These are phyloP conservation scores for Tamandua tetradactyla DNA, from an alignment of 2,797 vertebrate genomes.

Conservation along the genomic window DNA sequence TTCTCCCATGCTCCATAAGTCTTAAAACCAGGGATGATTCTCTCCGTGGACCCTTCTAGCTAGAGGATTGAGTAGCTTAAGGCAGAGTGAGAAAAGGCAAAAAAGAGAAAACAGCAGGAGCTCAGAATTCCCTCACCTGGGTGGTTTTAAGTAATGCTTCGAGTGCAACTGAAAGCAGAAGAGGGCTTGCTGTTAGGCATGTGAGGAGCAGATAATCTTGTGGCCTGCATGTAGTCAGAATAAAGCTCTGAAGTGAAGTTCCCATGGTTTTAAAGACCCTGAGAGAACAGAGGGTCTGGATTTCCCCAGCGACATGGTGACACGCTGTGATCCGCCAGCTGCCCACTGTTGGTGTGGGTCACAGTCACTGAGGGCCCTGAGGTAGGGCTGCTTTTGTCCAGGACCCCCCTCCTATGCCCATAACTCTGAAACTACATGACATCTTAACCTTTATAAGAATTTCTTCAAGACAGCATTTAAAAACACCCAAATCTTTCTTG, in stretches of 20 bases:
- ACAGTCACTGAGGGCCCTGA: constrained; percentile 87
- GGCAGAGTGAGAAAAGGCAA: neutral
- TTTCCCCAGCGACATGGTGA: constrained; percentile 85
- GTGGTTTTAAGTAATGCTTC: constrained; percentile 54
- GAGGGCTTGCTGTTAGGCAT: constrained; percentile 32
- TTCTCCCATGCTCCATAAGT: neutral
- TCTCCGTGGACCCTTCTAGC: neutral
- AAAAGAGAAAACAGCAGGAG: constrained; percentile 58
- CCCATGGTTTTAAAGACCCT: constrained; percentile 61
- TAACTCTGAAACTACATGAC: constrained; percentile 90
- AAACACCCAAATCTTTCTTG: constrained; percentile 91
- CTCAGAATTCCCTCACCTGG: constrained; percentile 50
- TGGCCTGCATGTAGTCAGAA: neutral
- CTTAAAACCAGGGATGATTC: neutral
- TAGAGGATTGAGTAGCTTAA: neutral
- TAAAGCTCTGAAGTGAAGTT: constrained; percentile 71
- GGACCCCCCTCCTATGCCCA: constrained; percentile 84
- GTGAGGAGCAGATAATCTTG: neutral
- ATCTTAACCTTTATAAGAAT: constrained; percentile 92
- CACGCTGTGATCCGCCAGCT: constrained; percentile 85
- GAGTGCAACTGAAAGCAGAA: constrained; percentile 58
- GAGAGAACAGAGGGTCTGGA: constrained; percentile 69
- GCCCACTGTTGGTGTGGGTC: constrained; percentile 89
- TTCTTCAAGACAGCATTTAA: constrained; percentile 92
- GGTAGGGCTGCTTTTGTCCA: constrained; percentile 84